Percentiles rank a stretch among this genome's conserved stretches.
Evolutionary conservation across 2,797 vertebrate genomes (phyloP).

Genomic region (Pseudochirops corinnae): DNA sequence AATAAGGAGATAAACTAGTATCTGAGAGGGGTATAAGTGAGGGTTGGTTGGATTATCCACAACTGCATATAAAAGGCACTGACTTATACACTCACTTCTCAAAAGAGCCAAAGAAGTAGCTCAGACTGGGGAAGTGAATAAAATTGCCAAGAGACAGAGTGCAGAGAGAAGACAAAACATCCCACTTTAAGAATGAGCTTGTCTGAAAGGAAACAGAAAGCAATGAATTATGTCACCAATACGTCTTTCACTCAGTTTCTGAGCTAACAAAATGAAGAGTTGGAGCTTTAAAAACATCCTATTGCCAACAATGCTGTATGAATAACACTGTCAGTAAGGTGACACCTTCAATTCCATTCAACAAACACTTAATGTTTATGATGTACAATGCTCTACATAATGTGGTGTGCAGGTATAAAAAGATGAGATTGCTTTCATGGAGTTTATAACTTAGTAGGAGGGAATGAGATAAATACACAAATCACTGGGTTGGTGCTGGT

Average conservation of each 20-base stretch:
- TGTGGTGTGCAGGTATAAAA: background rate
- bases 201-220: background rate
- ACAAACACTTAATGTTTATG: background rate
- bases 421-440: background rate
- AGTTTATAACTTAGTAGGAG: background rate
- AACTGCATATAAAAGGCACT: background rate
- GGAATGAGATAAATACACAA: background rate
- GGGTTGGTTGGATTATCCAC: background rate
- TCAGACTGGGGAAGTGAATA: background rate
- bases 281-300: background rate
- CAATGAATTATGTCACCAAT: background rate
- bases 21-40: background rate
- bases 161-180: background rate
- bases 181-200: background rate
- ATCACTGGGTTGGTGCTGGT: background rate
- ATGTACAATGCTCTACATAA: background rate
- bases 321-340: background rate
- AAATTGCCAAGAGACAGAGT: background rate
- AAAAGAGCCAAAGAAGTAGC: background rate
- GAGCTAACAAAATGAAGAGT: background rate
- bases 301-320: background rate
- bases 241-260: background rate
- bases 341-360: background rate
- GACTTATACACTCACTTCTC: background rate
- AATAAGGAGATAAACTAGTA: background rate